phyloP scores from a whole-genome alignment of 30 jellyfish, hydroid and myxozoan species.

The Catostylus mosaicus region DNA sequence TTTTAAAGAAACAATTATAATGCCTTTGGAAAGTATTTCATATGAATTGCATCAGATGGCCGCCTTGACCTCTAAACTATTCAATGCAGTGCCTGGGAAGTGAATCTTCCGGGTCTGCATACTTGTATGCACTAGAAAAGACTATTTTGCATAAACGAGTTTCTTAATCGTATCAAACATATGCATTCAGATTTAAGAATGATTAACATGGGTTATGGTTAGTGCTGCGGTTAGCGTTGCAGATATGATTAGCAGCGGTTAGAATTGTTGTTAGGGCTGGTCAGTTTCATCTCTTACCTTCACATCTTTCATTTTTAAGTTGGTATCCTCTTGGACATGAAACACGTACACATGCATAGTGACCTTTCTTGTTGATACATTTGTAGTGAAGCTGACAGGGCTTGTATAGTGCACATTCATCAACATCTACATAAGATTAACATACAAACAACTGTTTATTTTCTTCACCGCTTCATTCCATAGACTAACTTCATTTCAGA shows the following conservation, averaged over 20 bases:
- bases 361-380: conserved; percentile 63
- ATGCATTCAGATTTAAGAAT: no score
- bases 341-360: conserved; percentile 33
- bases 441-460: not conserved
- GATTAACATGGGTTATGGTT: no score
- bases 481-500: not conserved
- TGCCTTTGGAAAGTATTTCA: no score
- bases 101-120: no score
- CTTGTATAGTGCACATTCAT: conserved; percentile 41
- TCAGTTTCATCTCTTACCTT: conserved; percentile 31
- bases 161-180: no score
- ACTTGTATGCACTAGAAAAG: no score
- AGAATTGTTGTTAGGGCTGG: not conserved
- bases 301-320: conserved; percentile 44
- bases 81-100: no score
- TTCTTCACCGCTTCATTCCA: not conserved
- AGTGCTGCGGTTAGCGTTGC: not conserved
- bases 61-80: no score
- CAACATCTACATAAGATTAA: conserved; percentile 34
- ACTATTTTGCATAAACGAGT: no score
- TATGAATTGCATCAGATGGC: no score
- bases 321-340: conserved; percentile 58
- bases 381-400: conserved; percentile 44
- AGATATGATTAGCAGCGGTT: not conserved
- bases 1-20: no score